phyloP scores from a whole-genome alignment of 1,140 invertebrate genomes.

The Drosophila novamexicana region DNA sequence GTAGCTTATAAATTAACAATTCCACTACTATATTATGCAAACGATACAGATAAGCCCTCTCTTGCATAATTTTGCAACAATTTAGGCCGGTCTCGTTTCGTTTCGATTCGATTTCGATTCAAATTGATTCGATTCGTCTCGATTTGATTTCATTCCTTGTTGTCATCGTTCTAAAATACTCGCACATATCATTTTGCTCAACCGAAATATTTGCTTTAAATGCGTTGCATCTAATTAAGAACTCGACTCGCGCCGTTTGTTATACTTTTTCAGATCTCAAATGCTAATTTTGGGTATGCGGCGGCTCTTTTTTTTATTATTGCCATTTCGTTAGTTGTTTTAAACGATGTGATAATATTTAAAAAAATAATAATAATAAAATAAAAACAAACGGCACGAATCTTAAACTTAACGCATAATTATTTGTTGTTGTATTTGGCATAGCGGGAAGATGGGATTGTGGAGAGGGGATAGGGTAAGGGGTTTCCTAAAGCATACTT shows the following conservation, averaged over 20 bases:
- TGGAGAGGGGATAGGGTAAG: neutral
- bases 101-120: slow-evolving; percentile 6
- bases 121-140: slow-evolving; percentile 1
- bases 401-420: slow-evolving; percentile 19
- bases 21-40: slow-evolving; percentile 77
- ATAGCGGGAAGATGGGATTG: slow-evolving; percentile 43
- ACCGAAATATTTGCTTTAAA: slow-evolving; percentile 44
- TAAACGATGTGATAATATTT: slow-evolving; percentile 81
- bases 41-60: slow-evolving; percentile 53
- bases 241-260: slow-evolving; percentile 43
- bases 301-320: slow-evolving; percentile 65
- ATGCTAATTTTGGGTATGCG: slow-evolving; percentile 41
- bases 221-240: slow-evolving; percentile 54
- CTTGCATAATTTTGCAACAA: slow-evolving; percentile 72
- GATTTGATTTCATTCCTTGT: slow-evolving; percentile 44
- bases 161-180: slow-evolving; percentile 47
- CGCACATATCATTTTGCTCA: slow-evolving; percentile 31
- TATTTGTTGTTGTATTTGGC: slow-evolving; percentile 53
- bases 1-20: slow-evolving; percentile 68
- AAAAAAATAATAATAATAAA: neutral
- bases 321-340: slow-evolving; percentile 81
- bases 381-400: slow-evolving; percentile 61
- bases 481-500: slow-evolving; percentile 11
- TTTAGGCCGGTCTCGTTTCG: slow-evolving; percentile 47
- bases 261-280: slow-evolving; percentile 55